These are phyloP conservation scores for Charaxes varanes DNA, from an alignment of 1,140 invertebrate species.

Conservation along the genomic window DNA sequence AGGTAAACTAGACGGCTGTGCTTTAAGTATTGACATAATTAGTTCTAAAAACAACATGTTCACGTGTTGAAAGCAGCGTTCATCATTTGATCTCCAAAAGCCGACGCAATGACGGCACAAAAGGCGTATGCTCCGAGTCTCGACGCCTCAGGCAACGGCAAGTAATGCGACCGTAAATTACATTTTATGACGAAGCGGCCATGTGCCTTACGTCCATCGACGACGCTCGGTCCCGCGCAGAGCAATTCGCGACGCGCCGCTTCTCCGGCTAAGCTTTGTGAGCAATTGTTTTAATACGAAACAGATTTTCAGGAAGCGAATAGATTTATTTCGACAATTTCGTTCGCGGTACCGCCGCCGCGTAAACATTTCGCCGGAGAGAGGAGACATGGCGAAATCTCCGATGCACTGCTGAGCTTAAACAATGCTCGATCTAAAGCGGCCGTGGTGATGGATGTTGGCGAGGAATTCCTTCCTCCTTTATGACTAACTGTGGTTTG, in stretches of 20 bases:
- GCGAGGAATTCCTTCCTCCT: too few relatives aligned
- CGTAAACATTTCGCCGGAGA: slow-evolving; percentile 17
- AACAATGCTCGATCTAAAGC: not conserved
- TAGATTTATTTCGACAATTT: slow-evolving; percentile 31
- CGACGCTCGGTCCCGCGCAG: slow-evolving; percentile 17
- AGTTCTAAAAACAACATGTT: slow-evolving; percentile 14
- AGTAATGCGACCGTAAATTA: slow-evolving; percentile 45
- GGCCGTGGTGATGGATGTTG: too few relatives aligned
- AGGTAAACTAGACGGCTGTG: slow-evolving; percentile 3
- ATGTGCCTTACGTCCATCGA: slow-evolving; percentile 48
- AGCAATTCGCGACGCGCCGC: slow-evolving; percentile 22
- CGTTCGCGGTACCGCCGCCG: slow-evolving; percentile 16
- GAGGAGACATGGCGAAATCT: not conserved
- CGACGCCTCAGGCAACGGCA: too few relatives aligned
- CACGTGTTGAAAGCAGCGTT: slow-evolving; percentile 25
- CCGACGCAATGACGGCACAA: slow-evolving; percentile 21
- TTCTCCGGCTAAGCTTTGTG: slow-evolving; percentile 18
- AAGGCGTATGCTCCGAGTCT: slow-evolving; percentile 28
- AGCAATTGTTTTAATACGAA: slow-evolving; percentile 35
- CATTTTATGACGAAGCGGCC: slow-evolving; percentile 56
- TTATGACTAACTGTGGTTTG: too few relatives aligned
- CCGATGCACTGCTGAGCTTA: not conserved
- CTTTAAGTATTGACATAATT: slow-evolving; percentile 15
- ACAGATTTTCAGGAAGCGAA: slow-evolving; percentile 37
- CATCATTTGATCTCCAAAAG: slow-evolving; percentile 29